Base-by-base conservation (phyloP, 1,140 invertebrate genomes). In the Drosophila eugracilis region DNA sequence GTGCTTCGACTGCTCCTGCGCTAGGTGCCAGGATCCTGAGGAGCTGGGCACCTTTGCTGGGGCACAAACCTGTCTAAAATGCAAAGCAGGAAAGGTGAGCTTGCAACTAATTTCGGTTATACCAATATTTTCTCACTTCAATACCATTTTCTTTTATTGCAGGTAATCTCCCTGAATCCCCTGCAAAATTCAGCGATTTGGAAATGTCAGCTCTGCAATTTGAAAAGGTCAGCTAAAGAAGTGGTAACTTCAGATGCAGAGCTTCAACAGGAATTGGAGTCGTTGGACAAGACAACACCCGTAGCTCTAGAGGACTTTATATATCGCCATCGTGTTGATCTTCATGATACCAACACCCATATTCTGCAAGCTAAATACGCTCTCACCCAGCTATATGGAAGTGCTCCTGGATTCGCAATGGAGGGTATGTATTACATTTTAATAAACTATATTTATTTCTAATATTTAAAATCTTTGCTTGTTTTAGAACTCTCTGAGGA, bases 291-390 rank as follows among this genome's bases (percentile, higher is more conserved):
- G 67, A 92, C 81, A 3, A 92, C 92, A 12, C 93, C 94, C 0
- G 76, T 90, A 21, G 90, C 91, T 1, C 93, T 94, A 15, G 94
- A 95, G 91, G 92, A 93, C 1, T 95, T 95, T 65, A 91, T 96
- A 12, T 85, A 92, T 14, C 94, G 94, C 55, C 94, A 94, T 65
- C 92, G 92, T 34, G 89, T 92, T 28, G 86, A 93, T 5, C 80
- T 96, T 24, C 94, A 95, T 90, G 93, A 94, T 7, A 94, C 92
- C 28, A 95, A 96, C 70, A 94, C 93, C 72, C 93, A 95, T 65
- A 89, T 94, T 1, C 90, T 95, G n/a, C 93, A 95, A 79, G 93
- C 94, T 2, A 95, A 95, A 88, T 93, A 95, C 67, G 93, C 94
- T 0, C 90, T 95, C 15, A 92, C 93, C 17, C 94, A 95, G 81